Percentiles rank a stretch among this genome's conserved stretches.
These are phyloP conservation scores for Falcunculus frontatus DNA, from an alignment of 2,113 vertebrate genomes.

Conservation along the genomic window DNA sequence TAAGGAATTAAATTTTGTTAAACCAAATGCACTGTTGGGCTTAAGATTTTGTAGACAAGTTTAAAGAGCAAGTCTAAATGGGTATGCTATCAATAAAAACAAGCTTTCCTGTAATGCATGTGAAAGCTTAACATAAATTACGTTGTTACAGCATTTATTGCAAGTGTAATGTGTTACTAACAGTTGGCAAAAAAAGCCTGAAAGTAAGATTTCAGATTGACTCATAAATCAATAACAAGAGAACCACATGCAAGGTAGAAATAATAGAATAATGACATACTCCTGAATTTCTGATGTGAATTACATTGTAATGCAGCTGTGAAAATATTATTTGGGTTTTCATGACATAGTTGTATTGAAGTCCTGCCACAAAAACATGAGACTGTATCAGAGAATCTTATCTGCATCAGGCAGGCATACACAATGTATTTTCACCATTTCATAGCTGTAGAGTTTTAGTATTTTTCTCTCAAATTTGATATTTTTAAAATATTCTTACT, in stretches of 20 bases:
- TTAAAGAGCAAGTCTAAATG: conserved; percentile 23
- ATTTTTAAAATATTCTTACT: neutral
- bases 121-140: conserved; percentile 28
- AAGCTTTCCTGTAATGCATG: conserved; percentile 15
- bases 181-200: conserved; percentile 18
- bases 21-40: neutral
- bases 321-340: neutral
- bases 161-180: conserved; percentile 12
- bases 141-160: conserved; percentile 29
- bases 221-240: conserved; percentile 28
- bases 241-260: neutral
- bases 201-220: conserved; percentile 10
- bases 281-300: neutral
- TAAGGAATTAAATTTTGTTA: neutral
- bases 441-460: neutral
- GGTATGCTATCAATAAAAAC: conserved; percentile 9
- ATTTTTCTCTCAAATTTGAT: neutral
- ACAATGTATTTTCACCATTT: neutral
- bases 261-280: neutral
- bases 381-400: neutral
- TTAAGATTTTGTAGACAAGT: neutral
- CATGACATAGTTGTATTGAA: neutral
- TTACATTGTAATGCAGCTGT: neutral
- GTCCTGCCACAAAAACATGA: neutral
- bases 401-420: neutral